A percentile compares a stretch with the other conserved stretches of the same genome.
Evolutionary conservation across 2,797 vertebrate species (phyloP).

Genomic region (Enoplosus armatus): DNA sequence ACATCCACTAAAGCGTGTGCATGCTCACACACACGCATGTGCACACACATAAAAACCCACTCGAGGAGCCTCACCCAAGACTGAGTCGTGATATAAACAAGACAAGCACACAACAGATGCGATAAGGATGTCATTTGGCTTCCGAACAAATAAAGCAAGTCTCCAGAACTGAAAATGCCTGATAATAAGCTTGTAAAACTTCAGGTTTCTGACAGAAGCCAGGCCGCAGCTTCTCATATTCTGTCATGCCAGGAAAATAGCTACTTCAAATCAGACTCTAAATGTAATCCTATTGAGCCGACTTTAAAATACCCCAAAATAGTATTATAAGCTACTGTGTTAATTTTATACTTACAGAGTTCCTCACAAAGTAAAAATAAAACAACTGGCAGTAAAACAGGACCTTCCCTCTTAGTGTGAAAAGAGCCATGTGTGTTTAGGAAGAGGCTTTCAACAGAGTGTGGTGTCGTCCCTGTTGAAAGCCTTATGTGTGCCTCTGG

Average conservation of each 20-base stretch:
- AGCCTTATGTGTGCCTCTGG: conserved; percentile 20
- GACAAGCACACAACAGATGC: conserved; percentile 81
- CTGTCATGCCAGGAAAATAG: conserved; percentile 51
- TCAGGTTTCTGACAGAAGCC: conserved; percentile 77
- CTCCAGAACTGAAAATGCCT: conserved; percentile 71
- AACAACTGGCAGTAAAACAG: conserved; percentile 38
- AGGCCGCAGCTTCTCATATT: conserved; percentile 62
- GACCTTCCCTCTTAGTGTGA: conserved; percentile 24
- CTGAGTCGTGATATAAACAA: conserved; percentile 82
- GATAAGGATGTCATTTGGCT: conserved; percentile 82
- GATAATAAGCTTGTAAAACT: conserved; percentile 75
- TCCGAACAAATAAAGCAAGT: conserved; percentile 75
- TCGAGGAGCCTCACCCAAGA: conserved; percentile 73
- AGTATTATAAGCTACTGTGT: conserved; percentile 49
- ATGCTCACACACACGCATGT: conserved; percentile 2
- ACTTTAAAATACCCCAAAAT: conserved; percentile 59
- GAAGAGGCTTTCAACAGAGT: too few species aligned
- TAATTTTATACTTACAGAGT: conserved; percentile 51
- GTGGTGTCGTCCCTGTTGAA: too few species aligned
- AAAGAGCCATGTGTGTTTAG: conserved; percentile 24
- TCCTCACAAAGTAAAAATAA: conserved; percentile 36
- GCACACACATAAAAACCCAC: conserved; percentile 56
- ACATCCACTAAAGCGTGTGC: background rate
- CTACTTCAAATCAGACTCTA: conserved; percentile 50
- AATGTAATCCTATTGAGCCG: conserved; percentile 51